Evolutionary conservation across 2,113 vertebrate species (phyloP).

Genomic region (Pongo pygmaeus): DNA sequence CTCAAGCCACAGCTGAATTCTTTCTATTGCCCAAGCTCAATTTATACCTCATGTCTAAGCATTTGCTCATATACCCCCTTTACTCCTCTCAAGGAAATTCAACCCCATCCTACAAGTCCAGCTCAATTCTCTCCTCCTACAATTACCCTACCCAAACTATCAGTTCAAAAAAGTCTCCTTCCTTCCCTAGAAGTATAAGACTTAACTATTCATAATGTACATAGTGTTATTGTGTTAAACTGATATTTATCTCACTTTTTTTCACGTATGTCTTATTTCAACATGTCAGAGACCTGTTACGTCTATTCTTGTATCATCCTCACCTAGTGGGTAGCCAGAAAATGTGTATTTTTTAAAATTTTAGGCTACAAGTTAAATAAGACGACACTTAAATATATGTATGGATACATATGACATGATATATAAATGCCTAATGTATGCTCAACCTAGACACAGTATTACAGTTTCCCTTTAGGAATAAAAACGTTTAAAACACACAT

Average conservation of each 20-base stretch:
- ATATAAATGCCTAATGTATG: neutral
- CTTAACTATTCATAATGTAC: neutral
- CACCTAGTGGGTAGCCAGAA: neutral
- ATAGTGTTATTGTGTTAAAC: neutral
- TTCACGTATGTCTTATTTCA: neutral
- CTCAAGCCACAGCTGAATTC: neutral
- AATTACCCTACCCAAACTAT: neutral
- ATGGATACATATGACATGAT: neutral
- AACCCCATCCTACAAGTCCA: neutral
- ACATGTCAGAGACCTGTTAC: neutral
- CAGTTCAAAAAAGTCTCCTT: neutral
- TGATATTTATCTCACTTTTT: neutral
- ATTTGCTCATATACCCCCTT: neutral
- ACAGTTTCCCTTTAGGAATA: neutral
- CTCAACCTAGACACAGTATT: neutral
- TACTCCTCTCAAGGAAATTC: neutral
- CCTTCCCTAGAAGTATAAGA: neutral
- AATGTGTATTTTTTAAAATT: neutral
- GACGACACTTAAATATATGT: neutral
- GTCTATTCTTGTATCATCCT: neutral
- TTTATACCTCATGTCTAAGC: neutral
- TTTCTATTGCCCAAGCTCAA: neutral
- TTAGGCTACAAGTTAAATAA: slow-evolving; percentile 15
- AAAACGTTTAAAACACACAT: neutral
- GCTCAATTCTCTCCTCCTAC: neutral